Evolutionary conservation across 2,888 invertebrate species (phyloP).

Genomic region (Lepeophtheirus nordmannii): DNA sequence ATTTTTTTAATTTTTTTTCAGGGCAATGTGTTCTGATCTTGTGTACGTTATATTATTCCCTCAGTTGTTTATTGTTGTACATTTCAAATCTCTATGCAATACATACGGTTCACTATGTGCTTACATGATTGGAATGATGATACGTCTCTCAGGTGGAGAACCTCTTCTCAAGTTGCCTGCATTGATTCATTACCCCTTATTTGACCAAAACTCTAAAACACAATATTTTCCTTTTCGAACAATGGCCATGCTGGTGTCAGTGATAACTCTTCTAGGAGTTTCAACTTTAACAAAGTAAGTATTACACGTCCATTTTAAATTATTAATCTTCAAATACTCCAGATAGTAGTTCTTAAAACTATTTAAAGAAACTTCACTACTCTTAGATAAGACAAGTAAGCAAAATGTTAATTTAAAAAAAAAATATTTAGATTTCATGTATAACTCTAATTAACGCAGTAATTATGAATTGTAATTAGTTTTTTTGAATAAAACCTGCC

Average conservation of each 20-base stretch:
- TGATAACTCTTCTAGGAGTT: slow-evolving; percentile 59
- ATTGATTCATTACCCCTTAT: slow-evolving; percentile 59
- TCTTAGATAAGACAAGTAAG: too few species aligned
- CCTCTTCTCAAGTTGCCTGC: slow-evolving; percentile 62
- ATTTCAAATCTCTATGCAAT: slow-evolving; percentile 82
- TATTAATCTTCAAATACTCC: too few species aligned
- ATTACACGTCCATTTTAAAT: too few species aligned
- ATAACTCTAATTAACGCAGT: too few species aligned
- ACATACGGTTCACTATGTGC: slow-evolving; percentile 89
- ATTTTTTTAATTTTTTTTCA: slow-evolving; percentile 32
- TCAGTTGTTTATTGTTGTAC: slow-evolving; percentile 91
- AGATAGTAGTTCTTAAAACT: too few species aligned
- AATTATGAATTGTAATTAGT: too few species aligned
- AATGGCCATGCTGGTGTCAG: slow-evolving; percentile 75
- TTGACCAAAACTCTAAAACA: not conserved
- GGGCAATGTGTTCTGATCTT: slow-evolving; percentile 95
- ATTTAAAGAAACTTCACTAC: too few species aligned
- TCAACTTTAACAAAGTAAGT: slow-evolving; percentile 36
- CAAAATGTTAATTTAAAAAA: too few species aligned
- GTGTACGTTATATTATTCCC: slow-evolving; percentile 98
- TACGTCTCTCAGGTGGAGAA: slow-evolving; percentile 63
- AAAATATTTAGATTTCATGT: too few species aligned
- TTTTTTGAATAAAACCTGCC: too few species aligned
- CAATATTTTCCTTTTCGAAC: slow-evolving; percentile 81
- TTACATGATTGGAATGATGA: slow-evolving; percentile 57